Conservation (phyloP, 2,797 vertebrate genomes). For the Spinibarbus caldwelli region DNA sequence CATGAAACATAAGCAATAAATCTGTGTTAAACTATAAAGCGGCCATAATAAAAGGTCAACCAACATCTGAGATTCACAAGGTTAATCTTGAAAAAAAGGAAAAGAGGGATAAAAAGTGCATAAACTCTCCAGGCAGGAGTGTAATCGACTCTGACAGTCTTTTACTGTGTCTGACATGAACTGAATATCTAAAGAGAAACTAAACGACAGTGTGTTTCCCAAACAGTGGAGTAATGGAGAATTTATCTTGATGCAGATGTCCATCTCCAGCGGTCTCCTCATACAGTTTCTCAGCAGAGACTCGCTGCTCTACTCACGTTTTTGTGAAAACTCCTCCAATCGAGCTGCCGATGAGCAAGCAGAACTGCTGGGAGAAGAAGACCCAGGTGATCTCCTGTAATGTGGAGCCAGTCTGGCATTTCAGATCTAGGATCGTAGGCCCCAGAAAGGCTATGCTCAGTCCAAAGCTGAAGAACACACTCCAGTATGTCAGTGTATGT, state of each 20-base stretch:
- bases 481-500: slow-evolving; percentile 97
- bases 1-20: not conserved
- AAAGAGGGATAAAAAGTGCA: not conserved
- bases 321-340: slow-evolving; percentile 89
- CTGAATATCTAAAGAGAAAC: not conserved
- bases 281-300: not conserved
- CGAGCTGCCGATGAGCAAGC: slow-evolving; percentile 91
- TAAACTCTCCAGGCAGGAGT: not conserved
- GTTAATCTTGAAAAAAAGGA: slow-evolving; percentile 27
- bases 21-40: not conserved
- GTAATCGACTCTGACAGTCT: not conserved
- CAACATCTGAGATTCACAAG: not conserved
- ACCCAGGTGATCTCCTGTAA: slow-evolving; percentile 96
- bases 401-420: slow-evolving; percentile 93
- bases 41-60: not conserved
- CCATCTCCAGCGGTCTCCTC: too few species aligned
- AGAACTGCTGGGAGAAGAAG: slow-evolving; percentile 96
- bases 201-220: not conserved
- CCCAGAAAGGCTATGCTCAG: slow-evolving; percentile 96
- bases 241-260: not conserved
- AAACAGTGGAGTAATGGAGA: not conserved
- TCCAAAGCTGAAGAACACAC: slow-evolving; percentile 97
- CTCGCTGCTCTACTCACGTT: slow-evolving; percentile 82
- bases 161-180: not conserved
- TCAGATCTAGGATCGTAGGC: slow-evolving; percentile 94